Evolutionary conservation across 2,113 vertebrate species (phyloP).

Genomic region (Scartelaos histophorus): DNA sequence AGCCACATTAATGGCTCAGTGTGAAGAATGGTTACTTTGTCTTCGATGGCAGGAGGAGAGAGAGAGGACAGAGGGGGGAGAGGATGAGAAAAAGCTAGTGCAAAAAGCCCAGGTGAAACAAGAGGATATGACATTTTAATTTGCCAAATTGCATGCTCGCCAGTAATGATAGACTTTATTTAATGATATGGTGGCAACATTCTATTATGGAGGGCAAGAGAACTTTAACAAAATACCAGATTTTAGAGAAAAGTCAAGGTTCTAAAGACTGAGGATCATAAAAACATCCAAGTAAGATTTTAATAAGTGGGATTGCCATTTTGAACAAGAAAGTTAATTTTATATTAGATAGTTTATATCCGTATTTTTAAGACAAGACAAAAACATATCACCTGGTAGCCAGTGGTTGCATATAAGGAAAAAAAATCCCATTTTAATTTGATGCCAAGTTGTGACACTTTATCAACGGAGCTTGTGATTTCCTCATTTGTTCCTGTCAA

Average conservation of each 20-base stretch:
- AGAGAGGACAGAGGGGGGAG: conserved; percentile 15
- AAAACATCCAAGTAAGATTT: conserved; percentile 22
- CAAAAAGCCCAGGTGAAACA: conserved; percentile 62
- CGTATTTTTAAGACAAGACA: background rate
- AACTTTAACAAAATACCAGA: conserved; percentile 45
- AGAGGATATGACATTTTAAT: conserved; percentile 69
- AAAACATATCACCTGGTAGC: conserved; percentile 2
- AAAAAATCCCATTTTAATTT: conserved; percentile 32
- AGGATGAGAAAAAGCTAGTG: conserved; percentile 27
- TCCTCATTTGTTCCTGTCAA: conserved; percentile 52
- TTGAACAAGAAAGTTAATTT: background rate
- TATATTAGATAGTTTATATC: background rate
- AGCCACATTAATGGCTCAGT: conserved; percentile 72
- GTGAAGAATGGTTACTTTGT: conserved; percentile 77
- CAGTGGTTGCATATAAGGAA: conserved; percentile 21
- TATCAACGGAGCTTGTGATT: conserved; percentile 39
- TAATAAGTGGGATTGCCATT: background rate
- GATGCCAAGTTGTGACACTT: conserved; percentile 40
- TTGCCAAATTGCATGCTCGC: conserved; percentile 65
- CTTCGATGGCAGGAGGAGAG: conserved; percentile 60
- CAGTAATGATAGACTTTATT: conserved; percentile 65
- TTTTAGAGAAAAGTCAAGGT: conserved; percentile 52
- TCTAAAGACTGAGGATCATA: conserved; percentile 48
- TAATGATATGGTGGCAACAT: conserved; percentile 49
- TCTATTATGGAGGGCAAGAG: conserved; percentile 42